Percentiles rank a stretch among this genome's conserved stretches.
Evolutionary conservation across 1,140 invertebrate species (phyloP).

Genomic region (Bombus confusus): DNA sequence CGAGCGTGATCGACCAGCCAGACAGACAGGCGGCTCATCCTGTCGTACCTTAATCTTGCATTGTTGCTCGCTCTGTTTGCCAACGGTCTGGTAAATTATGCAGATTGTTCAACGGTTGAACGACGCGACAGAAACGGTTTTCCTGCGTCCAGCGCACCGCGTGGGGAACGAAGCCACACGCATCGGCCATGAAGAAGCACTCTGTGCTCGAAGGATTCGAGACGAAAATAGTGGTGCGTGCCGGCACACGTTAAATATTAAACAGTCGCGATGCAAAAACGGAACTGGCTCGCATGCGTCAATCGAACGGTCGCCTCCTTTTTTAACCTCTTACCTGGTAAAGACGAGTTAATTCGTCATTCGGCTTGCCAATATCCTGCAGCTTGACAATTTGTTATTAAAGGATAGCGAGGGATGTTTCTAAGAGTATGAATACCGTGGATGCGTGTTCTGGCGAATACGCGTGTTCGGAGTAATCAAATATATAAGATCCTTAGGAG

Average conservation of each 20-base stretch:
- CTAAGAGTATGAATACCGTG: neutral
- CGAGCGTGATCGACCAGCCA: slow-evolving; percentile 2
- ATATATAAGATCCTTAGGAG: too few relatives aligned
- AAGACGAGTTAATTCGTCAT: slow-evolving; percentile 2
- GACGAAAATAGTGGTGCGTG: slow-evolving; percentile 37
- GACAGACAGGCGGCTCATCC: neutral
- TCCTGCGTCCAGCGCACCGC: slow-evolving; percentile 35
- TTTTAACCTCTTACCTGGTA: neutral
- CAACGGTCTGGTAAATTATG: slow-evolving; percentile 39
- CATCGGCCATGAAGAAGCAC: slow-evolving; percentile 11
- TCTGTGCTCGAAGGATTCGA: slow-evolving; percentile 23
- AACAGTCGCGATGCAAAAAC: slow-evolving; percentile 34
- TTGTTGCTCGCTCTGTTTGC: slow-evolving; percentile 42
- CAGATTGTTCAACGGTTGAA: slow-evolving; percentile 41
- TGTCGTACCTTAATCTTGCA: slow-evolving; percentile 17
- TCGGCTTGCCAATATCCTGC: neutral
- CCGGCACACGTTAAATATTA: slow-evolving; percentile 48
- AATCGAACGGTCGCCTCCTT: slow-evolving; percentile 12
- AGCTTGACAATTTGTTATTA: neutral
- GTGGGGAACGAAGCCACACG: neutral
- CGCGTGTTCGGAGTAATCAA: too few relatives aligned
- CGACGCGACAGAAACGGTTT: slow-evolving; percentile 36
- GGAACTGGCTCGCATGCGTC: slow-evolving; percentile 30
- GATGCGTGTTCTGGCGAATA: too few relatives aligned
- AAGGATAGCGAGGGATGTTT: neutral